phyloP scores from a whole-genome alignment of 30 jellyfish, hydroid and myxozoan species.

The Haliclystus octoradiatus region DNA sequence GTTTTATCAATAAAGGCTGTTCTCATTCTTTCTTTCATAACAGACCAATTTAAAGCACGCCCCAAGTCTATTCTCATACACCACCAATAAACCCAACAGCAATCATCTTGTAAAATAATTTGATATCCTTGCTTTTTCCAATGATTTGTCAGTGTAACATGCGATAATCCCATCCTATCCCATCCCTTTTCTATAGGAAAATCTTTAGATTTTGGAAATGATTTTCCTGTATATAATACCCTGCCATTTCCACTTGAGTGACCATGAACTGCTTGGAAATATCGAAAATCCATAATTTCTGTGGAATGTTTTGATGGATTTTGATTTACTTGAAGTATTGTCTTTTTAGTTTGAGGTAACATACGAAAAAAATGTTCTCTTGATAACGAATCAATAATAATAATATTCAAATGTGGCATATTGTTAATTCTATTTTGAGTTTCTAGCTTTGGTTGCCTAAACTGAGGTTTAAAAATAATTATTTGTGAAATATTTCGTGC shows the following conservation, averaged over 20 bases:
- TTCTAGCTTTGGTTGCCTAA: too few species aligned
- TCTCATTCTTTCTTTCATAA: conserved; percentile 12
- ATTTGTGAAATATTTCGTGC: too few species aligned
- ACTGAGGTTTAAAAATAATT: too few species aligned
- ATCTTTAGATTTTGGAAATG: conserved; percentile 46
- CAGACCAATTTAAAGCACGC: conserved; percentile 32
- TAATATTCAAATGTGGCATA: too few species aligned
- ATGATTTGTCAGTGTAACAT: conserved; percentile 11
- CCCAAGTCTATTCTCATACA: conserved; percentile 81
- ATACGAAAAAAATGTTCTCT: too few species aligned
- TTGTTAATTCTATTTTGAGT: too few species aligned
- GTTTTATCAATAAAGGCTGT: conserved; percentile 32
- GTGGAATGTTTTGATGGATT: conserved; percentile 14
- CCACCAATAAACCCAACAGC: conserved; percentile 86
- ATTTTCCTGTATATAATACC: conserved; percentile 63
- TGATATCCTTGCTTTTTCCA: conserved; percentile 50
- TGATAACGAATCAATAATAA: conserved; percentile 71
- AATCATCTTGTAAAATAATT: conserved; percentile 68
- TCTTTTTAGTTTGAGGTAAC: conserved; percentile 67
- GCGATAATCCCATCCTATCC: conserved; percentile 26
- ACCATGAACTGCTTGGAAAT: conserved; percentile 82
- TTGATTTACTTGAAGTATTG: conserved; percentile 27
- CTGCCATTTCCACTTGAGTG: conserved; percentile 80
- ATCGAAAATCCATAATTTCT: conserved; percentile 65
- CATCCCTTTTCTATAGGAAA: conserved; percentile 51